Evolutionary conservation across 37 sponge, comb jelly and placozoan genomes (phyloP), one percentile per base, ranked within the genome.

Genomic region (Theonella swinhoei): DNA sequence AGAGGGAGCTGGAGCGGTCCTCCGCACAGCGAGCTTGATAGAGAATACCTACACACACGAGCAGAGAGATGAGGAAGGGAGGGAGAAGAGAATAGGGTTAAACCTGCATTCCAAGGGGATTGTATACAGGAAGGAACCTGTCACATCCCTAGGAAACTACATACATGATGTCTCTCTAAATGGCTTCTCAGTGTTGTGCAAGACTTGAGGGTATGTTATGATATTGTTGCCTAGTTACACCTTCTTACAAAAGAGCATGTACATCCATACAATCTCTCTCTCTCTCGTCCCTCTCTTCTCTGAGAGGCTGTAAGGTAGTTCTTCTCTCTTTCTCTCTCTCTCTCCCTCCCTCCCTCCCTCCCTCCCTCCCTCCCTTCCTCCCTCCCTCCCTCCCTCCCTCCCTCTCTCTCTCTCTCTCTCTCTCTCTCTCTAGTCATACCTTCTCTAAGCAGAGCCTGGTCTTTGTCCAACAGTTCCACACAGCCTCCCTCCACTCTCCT

Each of bases 401-500:
- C 64, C 42, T 39, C 30, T 1, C 34, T n/a, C 3, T 20, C 3
- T 11, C 43, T 4, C 35, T 60, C 31, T 2, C 19, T 36, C 31
- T 32, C 28, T 33, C 78, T 33, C 58, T 5, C 63, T 61, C n/a
- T n/a, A n/a, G n/a, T 14, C 80, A 72, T 2, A 90, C 90, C 90
- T 75, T 90, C 68, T 38, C 81, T 80, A 34, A 90, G 33, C 26
- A 85, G 76, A 0, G 76, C 38, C 81, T 90, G 90, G 29, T 90
- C 90, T 60, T 80, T 84, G 72, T 90, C 90, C 54, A 90, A 70
- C 68, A 90, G 74, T 7, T 38, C 63, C 26, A 23, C 59, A 70
- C 90, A 90, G 47, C 90, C 90, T 39, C 85, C 90, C 41, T 85
- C 85, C 2, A 90, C 74, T 71, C 35, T 80, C 40, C 33, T 41